phyloP scores from a whole-genome alignment of 2,113 vertebrate species.

The Cephalopterus ornatus region DNA sequence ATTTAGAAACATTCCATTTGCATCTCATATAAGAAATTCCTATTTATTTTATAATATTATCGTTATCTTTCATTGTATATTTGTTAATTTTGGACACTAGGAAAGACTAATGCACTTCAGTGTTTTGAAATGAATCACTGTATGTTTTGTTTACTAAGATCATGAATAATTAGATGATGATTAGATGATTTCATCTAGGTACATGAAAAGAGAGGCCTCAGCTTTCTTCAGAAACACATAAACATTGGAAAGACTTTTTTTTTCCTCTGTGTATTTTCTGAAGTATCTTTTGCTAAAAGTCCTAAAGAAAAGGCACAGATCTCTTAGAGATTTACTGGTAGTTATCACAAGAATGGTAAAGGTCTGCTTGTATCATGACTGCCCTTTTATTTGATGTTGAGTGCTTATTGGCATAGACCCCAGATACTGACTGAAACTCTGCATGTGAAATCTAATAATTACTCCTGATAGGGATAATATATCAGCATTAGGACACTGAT shows the following conservation, averaged over 20 bases:
- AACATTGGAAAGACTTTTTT: background rate
- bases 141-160: background rate
- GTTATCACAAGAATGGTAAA: background rate
- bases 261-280: background rate
- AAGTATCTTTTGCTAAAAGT: background rate
- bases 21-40: background rate
- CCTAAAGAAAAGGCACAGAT: background rate
- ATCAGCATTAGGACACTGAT: constrained; percentile 37
- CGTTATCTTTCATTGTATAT: background rate
- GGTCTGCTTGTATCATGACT: background rate
- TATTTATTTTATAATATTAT: background rate
- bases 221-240: background rate
- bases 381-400: constrained; percentile 29
- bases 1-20: background rate
- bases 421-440: constrained; percentile 24
- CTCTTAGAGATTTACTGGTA: background rate
- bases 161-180: too few relatives aligned
- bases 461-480: constrained; percentile 40
- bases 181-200: too few relatives aligned
- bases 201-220: background rate
- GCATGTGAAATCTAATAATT: constrained; percentile 47
- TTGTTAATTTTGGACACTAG: background rate
- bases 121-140: background rate
- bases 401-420: constrained; percentile 29
- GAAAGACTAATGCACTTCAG: background rate